Base-by-base conservation (phyloP, 1,140 invertebrate genomes). In the Zaprionus camerounensis region DNA sequence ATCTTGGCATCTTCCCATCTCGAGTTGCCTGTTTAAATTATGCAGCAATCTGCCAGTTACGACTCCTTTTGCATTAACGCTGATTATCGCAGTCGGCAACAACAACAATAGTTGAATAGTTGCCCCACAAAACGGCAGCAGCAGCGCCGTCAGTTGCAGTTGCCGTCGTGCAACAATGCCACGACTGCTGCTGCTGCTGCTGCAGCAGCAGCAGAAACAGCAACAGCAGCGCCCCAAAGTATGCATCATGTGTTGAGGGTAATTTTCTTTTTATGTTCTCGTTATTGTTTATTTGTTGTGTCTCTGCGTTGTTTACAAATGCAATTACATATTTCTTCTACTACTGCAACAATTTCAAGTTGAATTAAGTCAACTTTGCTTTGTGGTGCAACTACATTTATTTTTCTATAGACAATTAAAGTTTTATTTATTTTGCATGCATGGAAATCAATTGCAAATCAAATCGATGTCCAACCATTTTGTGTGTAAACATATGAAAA, bases 111-210 rank as follows among this genome's bases (percentile, higher is more conserved):
- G 15, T 51, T 55, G 59, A 62, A 38, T 58, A 69, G 70, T 64
- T 46, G 31, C 31, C 9, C 31, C 9, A 34, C 31, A 34, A 34
- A 34, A 34, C 31, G 9, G 31, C 31, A 34, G 31, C 24, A 26
- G 24, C 38, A 34, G 17, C 62, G 78, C 84, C 80, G 84, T 88
- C 84, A 75, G 81, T 62, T 72, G 84, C 84, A 87, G 83, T 80
- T 44, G 63, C n/a, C 31, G 31, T 34, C 17, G 31, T 41, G 24
- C 38, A 55, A 74, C 64, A 81, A 79, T 71, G 79, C 28, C 31
- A n/a, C 72, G 57, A 44, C 53, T 46, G 65, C 75, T 68, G 36
- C 76, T 64, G 58, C 77, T 68, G 36, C 76, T 64, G 59, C 77
- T 87, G 84, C 81, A 87, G 84, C 78, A 88, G 78, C 64, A 24